Base-by-base conservation (phyloP, 2,888 invertebrate species). In the Leptopilina drosophilae region DNA sequence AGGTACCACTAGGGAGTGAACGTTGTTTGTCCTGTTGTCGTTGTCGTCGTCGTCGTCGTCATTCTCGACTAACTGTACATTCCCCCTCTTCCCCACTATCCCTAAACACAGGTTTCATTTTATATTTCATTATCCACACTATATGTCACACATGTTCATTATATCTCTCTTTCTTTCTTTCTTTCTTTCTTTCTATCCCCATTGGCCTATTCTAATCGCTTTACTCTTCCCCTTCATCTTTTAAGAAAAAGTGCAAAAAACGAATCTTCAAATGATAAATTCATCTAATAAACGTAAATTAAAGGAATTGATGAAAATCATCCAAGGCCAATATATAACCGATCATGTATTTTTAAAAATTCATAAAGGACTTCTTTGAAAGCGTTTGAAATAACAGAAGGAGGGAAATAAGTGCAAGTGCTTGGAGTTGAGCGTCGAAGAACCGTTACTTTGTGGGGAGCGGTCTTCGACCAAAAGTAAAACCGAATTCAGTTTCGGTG, bases 401-500 rank as follows among this genome's bases (percentile, higher is more conserved):
- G 84, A 76, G 80, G 69, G 69, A 5, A 73, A n/a, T 84, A 84
- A 85, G 84, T 85, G 84, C 85, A 85, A 83, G 84, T 85, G 83
- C 85, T 83, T 85, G 84, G 33, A 33, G 33, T 33, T 33, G 33
- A 84, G 85, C 83, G 85, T 84, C 82, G 87, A 87, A 86, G 87
- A 85, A 89, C 89, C 89, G 89, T 89, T 89, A 86, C 69, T 4
- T 3, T 82, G 20, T 79, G 77, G 76, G 56, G 73, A 73, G 73
- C 53, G 73, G 73, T 53, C 56, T 33, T 33, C 56, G 56, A 56
- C 53, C 73, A 89, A 90, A 90, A 90, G 90, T 90, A 90, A 90
- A 90, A 90, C 90, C 86, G 90, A 90, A 90, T 90, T 90, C 90
- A 87, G 89, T 90, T 90, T 90, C 90, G 88, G 89, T 88, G 78